Conservation (phyloP, 2,888 invertebrate species). For the Leucophora obtusa region DNA sequence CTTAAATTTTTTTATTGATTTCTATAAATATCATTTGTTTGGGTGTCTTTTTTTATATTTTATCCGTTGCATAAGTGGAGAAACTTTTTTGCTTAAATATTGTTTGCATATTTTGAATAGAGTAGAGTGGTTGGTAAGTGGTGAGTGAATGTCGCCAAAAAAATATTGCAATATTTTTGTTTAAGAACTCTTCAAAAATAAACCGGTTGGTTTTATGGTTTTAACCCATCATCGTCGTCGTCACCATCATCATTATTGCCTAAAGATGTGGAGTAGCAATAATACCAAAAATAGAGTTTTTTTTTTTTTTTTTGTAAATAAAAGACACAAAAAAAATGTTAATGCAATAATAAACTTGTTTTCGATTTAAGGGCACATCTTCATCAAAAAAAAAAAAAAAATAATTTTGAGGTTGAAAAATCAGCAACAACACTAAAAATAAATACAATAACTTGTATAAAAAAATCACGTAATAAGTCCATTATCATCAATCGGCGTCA, state of each 20-base stretch:
- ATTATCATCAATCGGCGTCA: constrained; percentile 44
- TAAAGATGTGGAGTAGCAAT: background rate
- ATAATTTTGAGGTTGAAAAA: constrained; percentile 34
- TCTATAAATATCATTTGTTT: constrained; percentile 20
- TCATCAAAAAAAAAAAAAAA: background rate
- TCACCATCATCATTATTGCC: background rate
- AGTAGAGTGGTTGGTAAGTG: constrained; percentile 11
- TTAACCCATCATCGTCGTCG: background rate
- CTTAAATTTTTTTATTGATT: constrained; percentile 18
- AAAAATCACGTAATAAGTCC: constrained; percentile 61
- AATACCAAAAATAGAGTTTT: constrained; percentile 15
- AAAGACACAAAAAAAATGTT: constrained; percentile 21
- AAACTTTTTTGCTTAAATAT: constrained; percentile 48
- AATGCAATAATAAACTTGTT: constrained; percentile 49
- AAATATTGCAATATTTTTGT: constrained; percentile 41
- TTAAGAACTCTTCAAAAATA: constrained; percentile 51
- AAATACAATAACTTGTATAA: constrained; percentile 49
- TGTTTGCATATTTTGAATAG: constrained; percentile 16
- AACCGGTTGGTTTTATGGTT: constrained; percentile 13
- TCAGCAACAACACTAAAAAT: constrained; percentile 11
- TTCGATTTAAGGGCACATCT: constrained; percentile 60
- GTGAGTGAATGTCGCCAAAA: constrained; percentile 50
- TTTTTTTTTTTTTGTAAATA: background rate
- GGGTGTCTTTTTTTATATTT: constrained; percentile 28
- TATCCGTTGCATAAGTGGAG: constrained; percentile 59